These are phyloP conservation scores for Volucella bombylans DNA, from an alignment of 2,888 invertebrate species.

Conservation along the genomic window DNA sequence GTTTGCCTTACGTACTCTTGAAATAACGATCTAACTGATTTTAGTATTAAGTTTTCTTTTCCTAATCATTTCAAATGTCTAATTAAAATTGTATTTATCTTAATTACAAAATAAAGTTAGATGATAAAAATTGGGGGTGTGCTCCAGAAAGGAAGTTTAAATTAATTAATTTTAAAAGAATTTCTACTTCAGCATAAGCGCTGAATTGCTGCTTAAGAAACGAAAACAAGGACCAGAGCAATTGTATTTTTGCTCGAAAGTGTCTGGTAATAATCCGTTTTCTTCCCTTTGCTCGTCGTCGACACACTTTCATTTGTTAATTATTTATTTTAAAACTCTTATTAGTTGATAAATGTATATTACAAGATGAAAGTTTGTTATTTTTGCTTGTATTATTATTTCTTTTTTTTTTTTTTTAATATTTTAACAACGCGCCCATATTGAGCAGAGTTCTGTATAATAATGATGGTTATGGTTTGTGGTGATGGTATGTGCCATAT, in stretches of 20 bases:
- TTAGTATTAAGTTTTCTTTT: constrained; percentile 32
- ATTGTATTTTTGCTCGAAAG: background rate
- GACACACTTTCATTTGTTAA: no score
- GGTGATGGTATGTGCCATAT: constrained; percentile 25
- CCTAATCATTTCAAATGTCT: constrained; percentile 48
- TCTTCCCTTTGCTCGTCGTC: no score
- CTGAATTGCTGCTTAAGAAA: constrained; percentile 51
- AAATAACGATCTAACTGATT: constrained; percentile 60
- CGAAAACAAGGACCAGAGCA: constrained; percentile 35
- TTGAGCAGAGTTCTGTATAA: background rate
- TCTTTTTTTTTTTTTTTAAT: background rate
- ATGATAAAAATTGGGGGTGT: constrained; percentile 42
- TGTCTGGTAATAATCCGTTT: background rate
- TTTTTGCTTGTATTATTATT: background rate
- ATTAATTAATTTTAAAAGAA: constrained; percentile 46
- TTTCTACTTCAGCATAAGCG: constrained; percentile 44
- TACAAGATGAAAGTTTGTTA: constrained; percentile 30
- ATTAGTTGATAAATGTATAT: constrained; percentile 45
- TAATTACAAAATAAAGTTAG: constrained; percentile 72
- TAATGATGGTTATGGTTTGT: constrained; percentile 15
- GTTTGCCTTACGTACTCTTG: constrained; percentile 49
- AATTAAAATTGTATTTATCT: constrained; percentile 59
- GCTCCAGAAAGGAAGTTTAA: constrained; percentile 2
- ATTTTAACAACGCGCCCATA: constrained; percentile 14
- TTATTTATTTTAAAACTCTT: constrained; percentile 3